Evolutionary conservation across 2,113 vertebrate species (phyloP).

Genomic region (Helogale parvula): DNA sequence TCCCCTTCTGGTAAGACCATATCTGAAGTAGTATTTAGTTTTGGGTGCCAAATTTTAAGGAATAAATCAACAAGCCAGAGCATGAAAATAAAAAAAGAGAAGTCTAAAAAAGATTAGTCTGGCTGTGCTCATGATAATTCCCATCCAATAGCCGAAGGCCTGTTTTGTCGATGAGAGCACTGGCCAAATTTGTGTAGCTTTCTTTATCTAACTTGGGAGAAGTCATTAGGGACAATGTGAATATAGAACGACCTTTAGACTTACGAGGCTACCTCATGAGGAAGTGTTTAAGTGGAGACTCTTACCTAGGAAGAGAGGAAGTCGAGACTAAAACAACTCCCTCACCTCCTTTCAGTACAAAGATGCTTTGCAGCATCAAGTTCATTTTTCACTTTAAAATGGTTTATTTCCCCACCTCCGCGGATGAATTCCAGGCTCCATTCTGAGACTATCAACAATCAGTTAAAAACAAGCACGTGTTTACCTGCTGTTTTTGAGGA

Average conservation of each 20-base stretch:
- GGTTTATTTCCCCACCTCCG: background rate
- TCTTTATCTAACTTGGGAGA: background rate
- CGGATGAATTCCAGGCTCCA: background rate
- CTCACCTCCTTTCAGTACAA: background rate
- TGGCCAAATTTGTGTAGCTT: background rate
- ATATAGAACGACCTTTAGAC: background rate
- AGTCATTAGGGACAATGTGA: background rate
- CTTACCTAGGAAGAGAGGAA: background rate
- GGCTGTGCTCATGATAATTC: background rate
- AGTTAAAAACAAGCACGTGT: background rate
- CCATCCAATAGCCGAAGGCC: background rate
- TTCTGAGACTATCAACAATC: background rate
- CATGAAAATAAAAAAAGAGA: background rate
- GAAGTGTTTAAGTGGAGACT: background rate
- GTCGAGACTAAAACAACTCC: background rate
- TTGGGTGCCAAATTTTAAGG: constrained; percentile 20
- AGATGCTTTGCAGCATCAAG: background rate
- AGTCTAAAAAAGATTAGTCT: background rate
- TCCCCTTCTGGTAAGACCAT: background rate
- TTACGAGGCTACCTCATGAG: background rate
- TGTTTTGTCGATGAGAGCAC: background rate
- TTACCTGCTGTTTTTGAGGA: background rate
- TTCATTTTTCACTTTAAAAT: background rate
- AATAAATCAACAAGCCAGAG: constrained; percentile 6
- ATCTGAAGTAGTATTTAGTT: background rate